Evolutionary conservation across 2,888 invertebrate species (phyloP).

Genomic region (Cheilosia vulpina): DNA sequence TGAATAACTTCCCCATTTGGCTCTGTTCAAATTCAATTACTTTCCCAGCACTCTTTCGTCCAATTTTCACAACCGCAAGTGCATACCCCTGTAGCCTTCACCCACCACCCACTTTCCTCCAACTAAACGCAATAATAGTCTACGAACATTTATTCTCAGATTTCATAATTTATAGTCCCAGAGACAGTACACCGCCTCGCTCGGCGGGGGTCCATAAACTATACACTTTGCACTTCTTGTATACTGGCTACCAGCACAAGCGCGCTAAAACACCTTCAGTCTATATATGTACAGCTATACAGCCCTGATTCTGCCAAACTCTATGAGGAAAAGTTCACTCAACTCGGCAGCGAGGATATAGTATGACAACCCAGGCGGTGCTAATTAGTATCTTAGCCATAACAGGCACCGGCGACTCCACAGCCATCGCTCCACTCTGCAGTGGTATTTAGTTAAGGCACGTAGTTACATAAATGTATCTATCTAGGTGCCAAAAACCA

Average conservation of each 20-base stretch:
- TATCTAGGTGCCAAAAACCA: not conserved
- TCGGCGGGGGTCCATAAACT: conserved; percentile 13
- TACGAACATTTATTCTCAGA: conserved; percentile 40
- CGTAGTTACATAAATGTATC: conserved; percentile 5
- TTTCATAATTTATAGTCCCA: conserved; percentile 52
- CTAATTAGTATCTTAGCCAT: conserved; percentile 57
- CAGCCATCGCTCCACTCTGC: not conserved
- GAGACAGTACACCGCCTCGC: conserved; percentile 18
- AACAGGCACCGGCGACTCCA: conserved; percentile 25
- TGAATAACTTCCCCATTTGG: conserved; percentile 5
- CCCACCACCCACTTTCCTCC: not conserved
- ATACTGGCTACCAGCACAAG: not conserved
- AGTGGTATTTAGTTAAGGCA: conserved; percentile 4
- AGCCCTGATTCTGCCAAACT: not conserved
- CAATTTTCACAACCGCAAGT: conserved; percentile 26
- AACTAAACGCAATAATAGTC: conserved; percentile 15
- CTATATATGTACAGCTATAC: not conserved
- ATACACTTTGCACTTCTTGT: conserved; percentile 20
- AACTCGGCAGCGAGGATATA: conserved; percentile 38
- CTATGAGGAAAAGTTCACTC: conserved; percentile 40
- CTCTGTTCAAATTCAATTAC: conserved; percentile 37
- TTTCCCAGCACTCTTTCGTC: not conserved
- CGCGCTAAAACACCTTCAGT: not conserved
- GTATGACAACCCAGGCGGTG: conserved; percentile 57
- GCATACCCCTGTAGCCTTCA: not conserved